Evolutionary conservation across 2,797 vertebrate genomes (phyloP).

Genomic region (Hybognathus amarus): DNA sequence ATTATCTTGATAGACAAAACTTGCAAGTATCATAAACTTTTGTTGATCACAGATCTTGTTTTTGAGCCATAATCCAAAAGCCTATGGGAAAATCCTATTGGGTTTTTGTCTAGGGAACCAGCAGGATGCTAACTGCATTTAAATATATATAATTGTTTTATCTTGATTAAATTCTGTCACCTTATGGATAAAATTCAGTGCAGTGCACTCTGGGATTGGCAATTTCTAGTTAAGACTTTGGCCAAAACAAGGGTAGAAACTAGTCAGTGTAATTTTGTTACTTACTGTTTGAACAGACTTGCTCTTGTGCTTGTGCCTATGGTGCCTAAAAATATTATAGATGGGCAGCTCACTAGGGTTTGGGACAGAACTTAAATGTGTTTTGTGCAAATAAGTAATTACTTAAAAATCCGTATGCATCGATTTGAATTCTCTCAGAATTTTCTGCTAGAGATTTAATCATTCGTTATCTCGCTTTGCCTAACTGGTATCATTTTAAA

Average conservation of each 20-base stretch:
- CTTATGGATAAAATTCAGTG: neutral
- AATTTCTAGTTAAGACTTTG: neutral
- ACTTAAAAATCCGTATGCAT: neutral
- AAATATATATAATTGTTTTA: neutral
- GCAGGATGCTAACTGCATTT: too few species aligned
- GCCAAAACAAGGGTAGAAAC: neutral
- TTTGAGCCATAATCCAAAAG: too few species aligned
- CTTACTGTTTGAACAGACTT: constrained; percentile 3
- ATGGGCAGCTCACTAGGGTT: constrained; percentile 1
- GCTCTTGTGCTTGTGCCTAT: neutral
- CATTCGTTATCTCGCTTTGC: neutral
- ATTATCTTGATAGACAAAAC: too few species aligned
- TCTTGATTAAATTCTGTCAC: neutral
- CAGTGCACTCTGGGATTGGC: neutral
- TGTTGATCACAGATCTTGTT: too few species aligned
- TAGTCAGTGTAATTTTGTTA: neutral
- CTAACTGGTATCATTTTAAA: neutral
- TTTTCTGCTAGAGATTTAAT: neutral
- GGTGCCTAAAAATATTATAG: neutral
- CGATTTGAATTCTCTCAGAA: neutral
- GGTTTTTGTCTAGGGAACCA: too few species aligned
- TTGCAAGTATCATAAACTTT: too few species aligned
- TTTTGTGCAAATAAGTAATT: neutral
- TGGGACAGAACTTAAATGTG: neutral
- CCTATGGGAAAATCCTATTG: too few species aligned